Evolutionary conservation across 2,113 vertebrate species (phyloP), one percentile per base, ranked within the genome.

Genomic region (Melanostigma gelatinosum): DNA sequence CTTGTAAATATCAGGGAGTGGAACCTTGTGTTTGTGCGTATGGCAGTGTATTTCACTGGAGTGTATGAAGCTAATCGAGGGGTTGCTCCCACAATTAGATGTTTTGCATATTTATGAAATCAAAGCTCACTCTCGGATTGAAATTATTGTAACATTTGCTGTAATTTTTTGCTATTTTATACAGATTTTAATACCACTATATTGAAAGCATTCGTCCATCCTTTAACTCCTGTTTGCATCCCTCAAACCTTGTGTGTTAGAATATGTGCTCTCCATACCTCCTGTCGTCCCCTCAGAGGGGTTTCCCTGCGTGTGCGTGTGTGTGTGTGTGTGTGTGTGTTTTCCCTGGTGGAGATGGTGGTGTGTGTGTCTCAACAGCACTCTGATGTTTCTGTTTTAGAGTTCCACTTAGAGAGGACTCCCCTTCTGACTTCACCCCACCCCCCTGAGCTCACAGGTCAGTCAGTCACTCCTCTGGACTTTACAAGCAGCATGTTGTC

Each of bases 341-440:
- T 62, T 4, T 86, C 71, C 69, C 84, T 16, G 58, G 60, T 66
- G 79, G 60, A 48, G 42, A 68, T 72, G 79, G 68, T 32, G 29
- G 16, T 78, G 75, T 87, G 88, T 91, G 76, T 90, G 86, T 93
- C 92, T 95, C 89, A 94, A 91, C 87, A 84, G 88, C 90, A 89
- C 90, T 95, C 92, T 95, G 84, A 91, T 95, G 91, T 98, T 97
- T 98, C 95, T 95, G 70, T 98, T 99, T 97, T 98, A 99, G 98
- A 99, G 94, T 99, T 99, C 97, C 98, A 98, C 97, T 98, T 99
- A 99, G 98, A 99, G 97, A 97, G 98, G 97, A 99, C 97, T 95
- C 98, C 98, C 96, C 97, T 99, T 96, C 97, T 98, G 97, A 99
- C 97, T 95, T 97, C 98, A 97, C 97, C 98, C 95, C 97, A 98